phyloP scores from a whole-genome alignment of 1,140 invertebrate species.

The Drosophila miranda region DNA sequence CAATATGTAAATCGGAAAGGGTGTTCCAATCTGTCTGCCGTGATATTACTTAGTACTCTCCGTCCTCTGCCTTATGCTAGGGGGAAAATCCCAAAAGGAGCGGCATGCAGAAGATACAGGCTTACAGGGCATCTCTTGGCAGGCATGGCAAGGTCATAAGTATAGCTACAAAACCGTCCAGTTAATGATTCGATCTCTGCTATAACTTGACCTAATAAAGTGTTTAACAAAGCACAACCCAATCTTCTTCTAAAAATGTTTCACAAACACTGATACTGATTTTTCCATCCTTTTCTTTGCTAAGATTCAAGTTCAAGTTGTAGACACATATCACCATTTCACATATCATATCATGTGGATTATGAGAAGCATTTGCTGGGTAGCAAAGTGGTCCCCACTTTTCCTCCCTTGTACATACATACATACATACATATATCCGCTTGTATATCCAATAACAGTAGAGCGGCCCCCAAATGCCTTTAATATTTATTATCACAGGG shows the following conservation, averaged over 20 bases:
- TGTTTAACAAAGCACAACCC: conserved; percentile 4
- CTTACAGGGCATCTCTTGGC: too few species aligned
- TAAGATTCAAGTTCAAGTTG: conserved; percentile 52
- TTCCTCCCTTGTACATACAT: conserved; percentile 4
- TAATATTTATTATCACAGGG: conserved; percentile 45
- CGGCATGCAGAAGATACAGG: too few species aligned
- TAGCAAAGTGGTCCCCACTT: conserved; percentile 4
- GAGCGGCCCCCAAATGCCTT: conserved; percentile 36
- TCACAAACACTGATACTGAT: conserved; percentile 24
- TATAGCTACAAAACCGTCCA: too few species aligned
- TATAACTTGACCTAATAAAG: too few species aligned
- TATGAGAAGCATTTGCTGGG: conserved; percentile 55
- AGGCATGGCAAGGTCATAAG: too few species aligned
- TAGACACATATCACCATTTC: conserved; percentile 14
- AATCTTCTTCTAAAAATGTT: background rate
- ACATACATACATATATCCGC: conserved; percentile 63
- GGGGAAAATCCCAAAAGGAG: too few species aligned
- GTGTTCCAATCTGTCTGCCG: too few species aligned
- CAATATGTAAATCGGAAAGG: too few species aligned
- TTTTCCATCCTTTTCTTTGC: conserved; percentile 15
- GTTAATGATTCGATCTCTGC: too few species aligned
- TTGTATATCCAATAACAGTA: conserved; percentile 65
- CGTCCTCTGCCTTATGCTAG: too few species aligned
- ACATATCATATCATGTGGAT: conserved; percentile 32
- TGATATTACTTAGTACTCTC: too few species aligned